These are phyloP conservation scores for Noctua janthe DNA, from an alignment of 2,888 invertebrate species.

Conservation along the genomic window DNA sequence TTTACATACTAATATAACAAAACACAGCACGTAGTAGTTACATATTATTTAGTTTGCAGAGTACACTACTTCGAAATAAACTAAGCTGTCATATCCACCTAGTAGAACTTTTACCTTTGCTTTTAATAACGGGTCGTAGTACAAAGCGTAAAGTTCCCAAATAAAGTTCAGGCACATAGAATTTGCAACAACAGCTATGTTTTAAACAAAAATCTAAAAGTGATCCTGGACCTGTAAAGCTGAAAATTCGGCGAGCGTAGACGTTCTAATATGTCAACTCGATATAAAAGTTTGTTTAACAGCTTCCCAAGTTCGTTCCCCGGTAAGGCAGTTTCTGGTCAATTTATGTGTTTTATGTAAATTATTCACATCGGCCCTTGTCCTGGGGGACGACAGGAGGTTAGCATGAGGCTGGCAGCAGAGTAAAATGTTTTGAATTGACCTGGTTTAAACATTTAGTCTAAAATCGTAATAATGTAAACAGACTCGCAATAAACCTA, in stretches of 20 bases:
- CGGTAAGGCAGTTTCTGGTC: slow-evolving; percentile 62
- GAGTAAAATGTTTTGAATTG: slow-evolving; percentile 62
- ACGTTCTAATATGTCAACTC: slow-evolving; percentile 59
- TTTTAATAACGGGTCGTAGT: slow-evolving; percentile 20
- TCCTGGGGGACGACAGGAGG: slow-evolving; percentile 63
- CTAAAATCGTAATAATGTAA: slow-evolving; percentile 73
- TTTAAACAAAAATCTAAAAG: slow-evolving; percentile 29
- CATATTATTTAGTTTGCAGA: not conserved
- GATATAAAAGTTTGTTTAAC: slow-evolving; percentile 65
- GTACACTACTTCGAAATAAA: not conserved
- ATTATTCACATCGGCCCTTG: slow-evolving; percentile 65
- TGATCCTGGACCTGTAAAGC: not conserved
- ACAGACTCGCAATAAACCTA: slow-evolving; percentile 75
- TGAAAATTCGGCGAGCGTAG: slow-evolving; percentile 52
- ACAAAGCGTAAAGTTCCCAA: slow-evolving; percentile 7
- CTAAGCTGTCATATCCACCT: not conserved
- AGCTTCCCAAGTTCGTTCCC: slow-evolving; percentile 63
- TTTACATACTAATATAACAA: slow-evolving; percentile 22
- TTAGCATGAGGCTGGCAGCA: slow-evolving; percentile 48
- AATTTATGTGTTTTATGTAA: slow-evolving; percentile 72
- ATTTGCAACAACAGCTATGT: slow-evolving; percentile 25
- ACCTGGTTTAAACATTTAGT: slow-evolving; percentile 71
- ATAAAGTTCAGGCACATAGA: slow-evolving; percentile 13
- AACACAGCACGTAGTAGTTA: not conserved
- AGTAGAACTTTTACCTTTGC: slow-evolving; percentile 16